Percentiles rank a stretch among this genome's conserved stretches.
phyloP scores from a whole-genome alignment of 2,113 vertebrate genomes.

The Sclerurus mexicanus region DNA sequence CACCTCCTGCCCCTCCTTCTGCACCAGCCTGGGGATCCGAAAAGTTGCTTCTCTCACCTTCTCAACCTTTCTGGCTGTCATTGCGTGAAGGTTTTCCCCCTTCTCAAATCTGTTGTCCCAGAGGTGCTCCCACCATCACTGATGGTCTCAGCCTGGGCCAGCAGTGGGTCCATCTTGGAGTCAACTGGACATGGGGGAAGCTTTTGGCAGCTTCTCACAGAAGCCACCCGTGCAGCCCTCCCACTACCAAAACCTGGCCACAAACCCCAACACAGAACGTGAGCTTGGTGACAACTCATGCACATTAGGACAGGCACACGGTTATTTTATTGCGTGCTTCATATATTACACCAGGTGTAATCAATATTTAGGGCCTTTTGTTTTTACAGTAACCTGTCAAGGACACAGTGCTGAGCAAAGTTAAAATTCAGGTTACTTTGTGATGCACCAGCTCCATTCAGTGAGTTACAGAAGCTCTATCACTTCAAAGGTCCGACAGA shows the following conservation, averaged over 20 bases:
- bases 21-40: too few species aligned
- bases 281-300: background rate
- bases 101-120: too few species aligned
- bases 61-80: too few species aligned
- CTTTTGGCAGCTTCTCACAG: too few species aligned
- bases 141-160: too few species aligned
- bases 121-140: too few species aligned
- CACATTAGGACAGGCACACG: background rate
- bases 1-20: too few species aligned
- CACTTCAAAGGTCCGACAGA: background rate
- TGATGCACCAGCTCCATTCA: background rate
- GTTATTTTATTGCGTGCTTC: background rate
- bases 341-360: background rate
- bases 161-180: too few species aligned
- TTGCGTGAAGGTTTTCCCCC: too few species aligned
- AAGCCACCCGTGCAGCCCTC: too few species aligned
- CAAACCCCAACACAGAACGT: background rate
- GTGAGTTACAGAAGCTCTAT: background rate
- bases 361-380: background rate
- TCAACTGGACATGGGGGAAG: too few species aligned
- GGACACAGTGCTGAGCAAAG: background rate
- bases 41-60: too few species aligned
- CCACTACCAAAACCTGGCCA: background rate
- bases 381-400: background rate
- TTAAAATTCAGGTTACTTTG: background rate